Evolutionary conservation across 2,797 vertebrate genomes (phyloP).

Genomic region (Channa striata): DNA sequence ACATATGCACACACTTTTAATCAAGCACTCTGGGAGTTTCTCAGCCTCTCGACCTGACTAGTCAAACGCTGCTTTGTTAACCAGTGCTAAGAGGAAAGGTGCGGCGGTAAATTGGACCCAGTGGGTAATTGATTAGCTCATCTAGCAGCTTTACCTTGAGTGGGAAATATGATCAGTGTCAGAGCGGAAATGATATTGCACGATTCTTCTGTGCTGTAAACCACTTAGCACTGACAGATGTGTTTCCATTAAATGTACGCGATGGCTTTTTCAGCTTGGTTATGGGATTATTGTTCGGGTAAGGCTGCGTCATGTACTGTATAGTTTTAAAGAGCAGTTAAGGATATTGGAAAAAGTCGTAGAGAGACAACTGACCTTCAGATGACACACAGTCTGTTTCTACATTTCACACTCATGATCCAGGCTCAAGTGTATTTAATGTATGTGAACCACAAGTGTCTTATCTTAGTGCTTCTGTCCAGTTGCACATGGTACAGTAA

Average conservation of each 20-base stretch:
- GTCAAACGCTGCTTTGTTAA: slow-evolving; percentile 41
- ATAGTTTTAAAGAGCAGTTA: neutral
- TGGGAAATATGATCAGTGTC: slow-evolving; percentile 65
- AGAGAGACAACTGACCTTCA: slow-evolving; percentile 22
- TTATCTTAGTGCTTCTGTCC: neutral
- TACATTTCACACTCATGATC: slow-evolving; percentile 18
- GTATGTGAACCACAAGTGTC: neutral
- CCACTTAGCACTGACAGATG: slow-evolving; percentile 51
- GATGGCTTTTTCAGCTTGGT: slow-evolving; percentile 20
- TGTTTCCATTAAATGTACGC: slow-evolving; percentile 41
- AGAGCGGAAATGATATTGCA: slow-evolving; percentile 59
- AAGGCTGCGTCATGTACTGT: slow-evolving; percentile 1
- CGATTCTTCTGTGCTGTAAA: slow-evolving; percentile 33
- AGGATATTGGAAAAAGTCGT: slow-evolving; percentile 21
- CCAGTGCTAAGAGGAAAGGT: slow-evolving; percentile 11
- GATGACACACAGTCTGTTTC: slow-evolving; percentile 1
- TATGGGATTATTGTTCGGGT: slow-evolving; percentile 22
- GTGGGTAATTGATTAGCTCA: slow-evolving; percentile 52
- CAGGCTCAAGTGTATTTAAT: slow-evolving; percentile 4
- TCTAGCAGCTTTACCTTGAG: slow-evolving; percentile 41
- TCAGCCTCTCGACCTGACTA: slow-evolving; percentile 17
- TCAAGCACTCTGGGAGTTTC: slow-evolving; percentile 1
- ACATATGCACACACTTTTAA: slow-evolving; percentile 12
- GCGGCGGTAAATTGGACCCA: slow-evolving; percentile 48
- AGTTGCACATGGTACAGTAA: neutral